phyloP scores from a whole-genome alignment of 2,113 vertebrate species.

The Chlamydotis undulata region DNA sequence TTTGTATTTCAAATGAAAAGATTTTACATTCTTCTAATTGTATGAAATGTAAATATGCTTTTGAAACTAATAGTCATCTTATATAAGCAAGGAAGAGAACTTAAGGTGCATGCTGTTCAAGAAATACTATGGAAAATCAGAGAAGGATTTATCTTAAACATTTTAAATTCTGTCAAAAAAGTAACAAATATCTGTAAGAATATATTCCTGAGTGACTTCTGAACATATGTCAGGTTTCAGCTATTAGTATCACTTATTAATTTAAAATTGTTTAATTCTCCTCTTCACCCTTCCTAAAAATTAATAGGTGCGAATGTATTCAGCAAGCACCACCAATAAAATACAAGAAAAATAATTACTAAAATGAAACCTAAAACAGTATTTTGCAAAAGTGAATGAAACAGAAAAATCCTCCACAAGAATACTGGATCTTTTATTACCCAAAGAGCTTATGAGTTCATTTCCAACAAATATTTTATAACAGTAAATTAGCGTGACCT shows the following conservation, averaged over 20 bases:
- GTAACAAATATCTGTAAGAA: neutral
- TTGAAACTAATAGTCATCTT: neutral
- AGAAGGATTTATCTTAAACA: neutral
- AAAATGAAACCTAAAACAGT: neutral
- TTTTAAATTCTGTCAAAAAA: neutral
- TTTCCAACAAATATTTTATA: neutral
- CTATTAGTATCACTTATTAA: neutral
- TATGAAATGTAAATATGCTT: neutral
- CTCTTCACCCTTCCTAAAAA: neutral
- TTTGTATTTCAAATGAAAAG: neutral
- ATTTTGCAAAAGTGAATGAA: neutral
- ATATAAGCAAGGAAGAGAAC: neutral
- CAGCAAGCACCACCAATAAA: neutral
- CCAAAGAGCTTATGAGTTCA: neutral
- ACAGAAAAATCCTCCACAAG: neutral
- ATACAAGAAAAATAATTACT: neutral
- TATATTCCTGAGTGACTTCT: neutral
- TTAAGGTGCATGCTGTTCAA: neutral
- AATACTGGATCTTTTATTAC: neutral
- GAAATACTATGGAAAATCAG: neutral
- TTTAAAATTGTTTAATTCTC: neutral
- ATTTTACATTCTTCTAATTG: neutral
- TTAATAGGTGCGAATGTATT: neutral
- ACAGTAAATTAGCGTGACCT: neutral
- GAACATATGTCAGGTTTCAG: neutral